A percentile compares a stretch with the other conserved stretches of the same genome.
Evolutionary conservation across 2,113 vertebrate genomes (phyloP).

Genomic region (Vanacampus margaritifer): DNA sequence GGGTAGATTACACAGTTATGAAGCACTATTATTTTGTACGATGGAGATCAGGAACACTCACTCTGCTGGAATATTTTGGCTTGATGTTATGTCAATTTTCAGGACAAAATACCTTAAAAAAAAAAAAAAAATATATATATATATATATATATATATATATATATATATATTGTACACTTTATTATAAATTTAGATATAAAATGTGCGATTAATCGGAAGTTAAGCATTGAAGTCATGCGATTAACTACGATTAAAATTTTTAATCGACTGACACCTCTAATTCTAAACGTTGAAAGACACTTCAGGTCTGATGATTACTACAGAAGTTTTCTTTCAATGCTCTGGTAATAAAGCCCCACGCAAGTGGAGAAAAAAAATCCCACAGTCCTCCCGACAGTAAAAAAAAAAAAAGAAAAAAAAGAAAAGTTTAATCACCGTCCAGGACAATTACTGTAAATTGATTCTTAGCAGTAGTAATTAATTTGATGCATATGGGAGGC

Average conservation of each 20-base stretch:
- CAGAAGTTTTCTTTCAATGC: background rate
- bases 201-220: background rate
- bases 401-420: too few relatives aligned
- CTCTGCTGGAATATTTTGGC: conserved; percentile 21
- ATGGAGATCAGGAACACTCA: conserved; percentile 24
- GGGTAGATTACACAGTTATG: conserved; percentile 28
- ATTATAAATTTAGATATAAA: too few relatives aligned
- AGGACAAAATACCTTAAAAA: background rate
- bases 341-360: too few relatives aligned
- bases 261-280: too few relatives aligned
- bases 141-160: too few relatives aligned
- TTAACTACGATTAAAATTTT: too few relatives aligned
- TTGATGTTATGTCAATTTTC: conserved; percentile 1
- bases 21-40: conserved; percentile 9
- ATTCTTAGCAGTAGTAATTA: too few relatives aligned
- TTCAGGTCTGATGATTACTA: background rate
- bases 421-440: too few relatives aligned
- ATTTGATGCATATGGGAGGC: background rate
- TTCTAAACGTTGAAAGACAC: background rate
- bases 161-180: too few relatives aligned
- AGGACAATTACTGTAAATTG: too few relatives aligned
- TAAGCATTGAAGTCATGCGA: too few relatives aligned
- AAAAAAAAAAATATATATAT: too few relatives aligned
- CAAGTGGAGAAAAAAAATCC: background rate
- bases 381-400: background rate